Evolutionary conservation across 2,797 vertebrate genomes (phyloP).

Genomic region (Poecile montanus): DNA sequence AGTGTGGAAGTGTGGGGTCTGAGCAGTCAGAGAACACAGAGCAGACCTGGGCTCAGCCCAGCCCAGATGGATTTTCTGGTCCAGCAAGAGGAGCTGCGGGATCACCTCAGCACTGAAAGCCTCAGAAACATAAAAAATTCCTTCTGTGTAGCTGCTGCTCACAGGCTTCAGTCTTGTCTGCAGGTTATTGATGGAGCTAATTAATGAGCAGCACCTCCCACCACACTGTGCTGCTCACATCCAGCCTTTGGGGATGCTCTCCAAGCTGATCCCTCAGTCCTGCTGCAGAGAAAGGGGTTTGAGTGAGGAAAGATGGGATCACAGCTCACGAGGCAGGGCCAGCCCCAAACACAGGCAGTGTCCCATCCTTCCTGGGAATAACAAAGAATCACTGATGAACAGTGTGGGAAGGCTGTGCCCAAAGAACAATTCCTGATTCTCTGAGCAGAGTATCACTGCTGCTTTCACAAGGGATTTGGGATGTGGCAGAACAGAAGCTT

Average conservation of each 20-base stretch:
- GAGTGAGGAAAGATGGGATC: not conserved
- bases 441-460: rapidly evolving
- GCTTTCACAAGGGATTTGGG: not conserved
- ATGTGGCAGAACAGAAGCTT: not conserved
- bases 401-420: rapidly evolving
- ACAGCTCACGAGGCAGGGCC: not conserved
- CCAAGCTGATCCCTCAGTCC: not conserved
- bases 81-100: not conserved
- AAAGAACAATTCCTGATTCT: not conserved
- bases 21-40: not conserved
- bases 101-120: not conserved
- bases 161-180: not conserved
- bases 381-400: not conserved
- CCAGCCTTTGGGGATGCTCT: not conserved
- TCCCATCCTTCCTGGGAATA: not conserved
- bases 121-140: not conserved
- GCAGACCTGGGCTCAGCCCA: not conserved
- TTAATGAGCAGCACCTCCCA: not conserved
- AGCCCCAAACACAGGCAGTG: not conserved
- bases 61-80: not conserved
- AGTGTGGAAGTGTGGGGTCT: not conserved
- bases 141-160: not conserved
- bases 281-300: not conserved
- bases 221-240: not conserved
- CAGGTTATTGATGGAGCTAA: not conserved